These are phyloP conservation scores for Cuculus canorus DNA, from an alignment of 2,797 vertebrate genomes.

Conservation along the genomic window DNA sequence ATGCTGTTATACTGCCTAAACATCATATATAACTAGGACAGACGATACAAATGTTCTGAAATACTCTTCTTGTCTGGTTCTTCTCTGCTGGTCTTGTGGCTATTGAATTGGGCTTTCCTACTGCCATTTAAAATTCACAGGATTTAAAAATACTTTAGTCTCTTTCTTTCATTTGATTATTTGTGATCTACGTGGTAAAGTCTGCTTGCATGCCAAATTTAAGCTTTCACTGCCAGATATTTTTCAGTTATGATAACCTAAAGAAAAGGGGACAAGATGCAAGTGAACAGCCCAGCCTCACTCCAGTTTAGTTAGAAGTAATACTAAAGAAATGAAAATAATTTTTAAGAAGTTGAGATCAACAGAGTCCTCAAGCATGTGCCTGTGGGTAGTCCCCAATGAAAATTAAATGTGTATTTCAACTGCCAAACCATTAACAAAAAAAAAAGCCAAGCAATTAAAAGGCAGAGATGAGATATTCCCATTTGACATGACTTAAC, in stretches of 20 bases:
- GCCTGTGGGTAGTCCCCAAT: not conserved
- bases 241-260: not conserved
- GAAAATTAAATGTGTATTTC: not conserved
- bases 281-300: not conserved
- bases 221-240: not conserved
- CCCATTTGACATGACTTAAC: not conserved
- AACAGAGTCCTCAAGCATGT: fast-evolving
- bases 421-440: not conserved
- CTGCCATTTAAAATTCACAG: not conserved
- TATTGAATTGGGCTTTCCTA: not conserved
- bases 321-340: not conserved
- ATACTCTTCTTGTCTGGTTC: not conserved
- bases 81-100: not conserved
- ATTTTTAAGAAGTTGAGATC: not conserved
- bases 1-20: not conserved
- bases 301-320: not conserved
- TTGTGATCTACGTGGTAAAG: not conserved
- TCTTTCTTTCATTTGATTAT: not conserved
- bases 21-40: not conserved
- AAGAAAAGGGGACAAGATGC: not conserved
- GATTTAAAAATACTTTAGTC: not conserved
- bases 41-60: not conserved
- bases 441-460: not conserved
- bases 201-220: not conserved
- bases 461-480: not conserved